A percentile compares a stretch with the other conserved stretches of the same genome.
Conservation (phyloP, 2,113 vertebrate species). For the Hippolais icterina region DNA sequence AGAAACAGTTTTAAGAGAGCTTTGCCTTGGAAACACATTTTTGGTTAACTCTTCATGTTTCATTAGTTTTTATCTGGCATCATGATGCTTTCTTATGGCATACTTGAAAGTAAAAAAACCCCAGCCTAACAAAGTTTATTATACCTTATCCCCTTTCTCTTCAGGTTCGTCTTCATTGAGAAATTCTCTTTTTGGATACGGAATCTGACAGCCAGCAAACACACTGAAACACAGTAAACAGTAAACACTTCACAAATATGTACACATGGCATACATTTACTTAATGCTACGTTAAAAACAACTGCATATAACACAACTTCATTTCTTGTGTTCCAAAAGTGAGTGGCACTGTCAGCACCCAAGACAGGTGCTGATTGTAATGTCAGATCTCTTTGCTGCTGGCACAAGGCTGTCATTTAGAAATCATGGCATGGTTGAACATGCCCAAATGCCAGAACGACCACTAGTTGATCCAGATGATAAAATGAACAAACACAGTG, state of each 20-base stretch:
- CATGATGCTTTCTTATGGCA: not conserved
- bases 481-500: not conserved
- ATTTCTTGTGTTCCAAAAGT: not conserved
- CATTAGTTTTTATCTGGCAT: not conserved
- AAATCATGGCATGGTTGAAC: constrained; percentile 4
- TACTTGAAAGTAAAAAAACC: not conserved
- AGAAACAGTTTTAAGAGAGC: not conserved
- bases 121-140: not conserved
- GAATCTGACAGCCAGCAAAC: constrained; percentile 98
- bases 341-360: not conserved
- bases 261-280: not conserved
- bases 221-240: constrained; percentile 79
- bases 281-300: not conserved
- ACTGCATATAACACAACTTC: not conserved
- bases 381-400: not conserved
- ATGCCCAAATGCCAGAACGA: not conserved
- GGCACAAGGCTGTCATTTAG: not conserved
- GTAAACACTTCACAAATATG: not conserved
- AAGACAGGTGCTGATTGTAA: not conserved
- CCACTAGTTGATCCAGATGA: constrained; percentile 2
- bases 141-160: constrained; percentile 97
- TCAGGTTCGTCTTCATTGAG: constrained; percentile 97
- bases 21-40: not conserved
- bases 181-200: constrained; percentile 97
- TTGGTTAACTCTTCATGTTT: not conserved